Evolutionary conservation across 1,140 invertebrate genomes (phyloP).

Genomic region (Procambarus virginalis): DNA sequence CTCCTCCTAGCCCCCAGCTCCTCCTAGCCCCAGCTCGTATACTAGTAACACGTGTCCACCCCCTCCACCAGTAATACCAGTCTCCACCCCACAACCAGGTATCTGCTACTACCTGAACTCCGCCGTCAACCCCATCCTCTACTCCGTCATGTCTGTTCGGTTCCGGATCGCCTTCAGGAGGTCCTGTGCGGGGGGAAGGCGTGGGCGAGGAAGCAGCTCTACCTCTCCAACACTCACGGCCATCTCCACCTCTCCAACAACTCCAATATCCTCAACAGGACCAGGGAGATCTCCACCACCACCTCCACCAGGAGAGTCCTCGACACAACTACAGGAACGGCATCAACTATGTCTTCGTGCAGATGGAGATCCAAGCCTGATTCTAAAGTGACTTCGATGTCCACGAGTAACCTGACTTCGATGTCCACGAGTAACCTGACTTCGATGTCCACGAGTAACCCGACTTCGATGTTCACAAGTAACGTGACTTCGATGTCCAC

Average conservation of each 20-base stretch:
- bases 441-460: neutral
- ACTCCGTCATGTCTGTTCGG: slow-evolving; percentile 79
- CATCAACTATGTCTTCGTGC: slow-evolving; percentile 40
- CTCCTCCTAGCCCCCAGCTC: too few relatives aligned
- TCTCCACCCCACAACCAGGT: slow-evolving; percentile 75
- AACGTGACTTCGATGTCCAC: neutral
- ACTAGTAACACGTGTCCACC: neutral
- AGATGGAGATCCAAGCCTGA: slow-evolving; percentile 53
- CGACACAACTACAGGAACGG: slow-evolving; percentile 27
- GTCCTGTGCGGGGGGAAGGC: slow-evolving; percentile 48
- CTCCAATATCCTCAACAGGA: slow-evolving; percentile 45
- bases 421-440: neutral
- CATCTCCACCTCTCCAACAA: slow-evolving; percentile 41
- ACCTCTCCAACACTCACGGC: slow-evolving; percentile 37
- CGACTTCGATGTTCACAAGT: neutral
- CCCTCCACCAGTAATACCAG: neutral
- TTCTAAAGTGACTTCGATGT: neutral
- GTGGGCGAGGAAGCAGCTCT: slow-evolving; percentile 47
- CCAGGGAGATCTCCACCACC: slow-evolving; percentile 31
- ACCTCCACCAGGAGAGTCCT: slow-evolving; percentile 29
- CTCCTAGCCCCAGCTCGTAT: too few relatives aligned
- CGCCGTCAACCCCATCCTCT: slow-evolving; percentile 79
- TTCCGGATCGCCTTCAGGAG: slow-evolving; percentile 77
- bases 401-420: neutral
- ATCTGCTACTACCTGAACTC: slow-evolving; percentile 91